Evolutionary conservation across 2,888 invertebrate genomes (phyloP), one percentile per base, ranked within the genome.

Genomic region (Dicyrtoma fusca): DNA sequence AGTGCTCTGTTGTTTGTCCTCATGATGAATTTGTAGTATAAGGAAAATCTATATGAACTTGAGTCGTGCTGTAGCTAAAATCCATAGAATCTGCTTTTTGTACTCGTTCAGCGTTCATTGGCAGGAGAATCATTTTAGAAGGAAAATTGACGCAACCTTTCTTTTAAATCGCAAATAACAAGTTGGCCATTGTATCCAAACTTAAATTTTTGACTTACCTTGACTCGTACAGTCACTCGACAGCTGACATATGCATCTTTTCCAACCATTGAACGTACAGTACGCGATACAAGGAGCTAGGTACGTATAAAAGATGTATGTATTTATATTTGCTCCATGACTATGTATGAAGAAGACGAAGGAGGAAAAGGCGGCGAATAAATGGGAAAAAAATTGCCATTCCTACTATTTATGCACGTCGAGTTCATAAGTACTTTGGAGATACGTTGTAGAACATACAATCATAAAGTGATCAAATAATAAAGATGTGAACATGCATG

Each of bases 201-300:
- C 34, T 34, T 34, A 8, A 34, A 34, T 34, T 34, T 57, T 57
- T 61, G 61, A 61, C 61, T 61, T 44, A 42, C 61, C 61, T 61
- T 61, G 61, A 61, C 61, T 61, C 17, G 1, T n/a, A 42, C 44
- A 34, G 34, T 34, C 34, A 34, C 34, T 34, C 34, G 34, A 34
- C 34, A 34, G 34, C 34, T 34, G 34, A 34, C 34, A 34, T 8
- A 34, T 34, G 34, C 34, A 34, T 34, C 3, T 34, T 34, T 34
- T 34, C 8, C n/a, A n/a, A n/a, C 34, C 34, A 34, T 34, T 8
- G 4, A 5, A 34, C 34, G 34, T 34, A 34, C n/a, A n/a, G n/a
- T n/a, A n/a, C n/a, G n/a, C n/a, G n/a, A n/a, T n/a, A n/a, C n/a
- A n/a, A n/a, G n/a, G n/a, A n/a, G n/a, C n/a, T 19, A 3, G 11